phyloP scores from a whole-genome alignment of 2,888 invertebrate genomes.

The Synanthedon andrenaeformis region DNA sequence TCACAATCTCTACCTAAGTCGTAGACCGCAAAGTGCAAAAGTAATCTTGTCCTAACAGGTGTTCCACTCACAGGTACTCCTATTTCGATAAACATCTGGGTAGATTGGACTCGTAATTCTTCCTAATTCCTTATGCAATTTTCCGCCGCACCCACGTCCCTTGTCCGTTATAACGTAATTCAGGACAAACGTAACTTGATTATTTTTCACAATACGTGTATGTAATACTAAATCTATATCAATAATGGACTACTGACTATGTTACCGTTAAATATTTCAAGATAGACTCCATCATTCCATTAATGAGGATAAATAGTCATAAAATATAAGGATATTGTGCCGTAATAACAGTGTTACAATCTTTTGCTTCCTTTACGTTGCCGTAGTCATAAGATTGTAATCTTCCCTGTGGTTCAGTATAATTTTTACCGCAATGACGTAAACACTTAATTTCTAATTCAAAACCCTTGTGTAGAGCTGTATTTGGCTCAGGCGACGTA shows the following conservation, averaged over 20 bases:
- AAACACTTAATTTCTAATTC: conserved; percentile 71
- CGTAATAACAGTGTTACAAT: conserved; percentile 76
- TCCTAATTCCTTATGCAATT: conserved; percentile 32
- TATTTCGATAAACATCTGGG: conserved; percentile 39
- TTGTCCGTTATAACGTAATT: conserved; percentile 44
- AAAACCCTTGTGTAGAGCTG: conserved; percentile 69
- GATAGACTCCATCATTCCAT: conserved; percentile 28
- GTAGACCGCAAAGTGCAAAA: conserved; percentile 53
- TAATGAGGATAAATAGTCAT: conserved; percentile 21
- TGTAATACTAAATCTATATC: conserved; percentile 66
- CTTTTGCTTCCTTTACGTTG: conserved; percentile 4
- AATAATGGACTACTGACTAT: conserved; percentile 21
- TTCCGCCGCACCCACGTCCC: conserved; percentile 54
- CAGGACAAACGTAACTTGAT: conserved; percentile 28
- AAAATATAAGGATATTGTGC: conserved; percentile 80
- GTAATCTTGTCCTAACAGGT: conserved; percentile 30
- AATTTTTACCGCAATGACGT: conserved; percentile 72
- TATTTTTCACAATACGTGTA: conserved; percentile 28
- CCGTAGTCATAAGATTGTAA: conserved; percentile 46
- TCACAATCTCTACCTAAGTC: conserved; percentile 76
- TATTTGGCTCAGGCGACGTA: conserved; percentile 32
- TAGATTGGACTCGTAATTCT: conserved; percentile 50
- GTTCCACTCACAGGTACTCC: conserved; percentile 50
- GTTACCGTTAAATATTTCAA: conserved; percentile 55
- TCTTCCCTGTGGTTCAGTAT: conserved; percentile 77